phyloP scores from a whole-genome alignment of 2,888 invertebrate genomes.

The Acanthosepion esculentum region DNA sequence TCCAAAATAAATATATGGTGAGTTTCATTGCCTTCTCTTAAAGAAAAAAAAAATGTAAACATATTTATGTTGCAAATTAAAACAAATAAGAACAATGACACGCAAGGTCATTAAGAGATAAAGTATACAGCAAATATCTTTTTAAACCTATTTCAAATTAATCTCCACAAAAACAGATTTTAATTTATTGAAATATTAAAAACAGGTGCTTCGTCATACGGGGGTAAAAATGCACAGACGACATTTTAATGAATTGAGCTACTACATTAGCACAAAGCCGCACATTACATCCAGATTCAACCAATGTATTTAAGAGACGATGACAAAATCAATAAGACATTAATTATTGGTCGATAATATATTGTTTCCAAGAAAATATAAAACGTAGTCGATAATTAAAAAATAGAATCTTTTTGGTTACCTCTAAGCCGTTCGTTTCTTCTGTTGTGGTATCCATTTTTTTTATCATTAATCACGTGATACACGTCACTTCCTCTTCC shows the following conservation, averaged over 20 bases:
- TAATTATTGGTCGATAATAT: not conserved
- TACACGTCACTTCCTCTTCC: constrained; percentile 57
- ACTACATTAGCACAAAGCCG: not conserved
- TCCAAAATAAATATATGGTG: too few relatives aligned
- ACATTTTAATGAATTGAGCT: not conserved
- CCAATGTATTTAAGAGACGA: not conserved
- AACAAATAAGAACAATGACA: too few relatives aligned
- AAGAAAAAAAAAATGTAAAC: too few relatives aligned
- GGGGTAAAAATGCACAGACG: too few relatives aligned
- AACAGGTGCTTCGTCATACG: too few relatives aligned
- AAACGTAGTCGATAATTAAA: not conserved
- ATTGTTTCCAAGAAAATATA: not conserved
- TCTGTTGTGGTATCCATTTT: constrained; percentile 48
- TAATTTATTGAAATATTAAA: too few relatives aligned
- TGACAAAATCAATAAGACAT: not conserved
- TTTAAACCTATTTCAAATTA: too few relatives aligned
- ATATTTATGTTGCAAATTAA: too few relatives aligned
- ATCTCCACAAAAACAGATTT: too few relatives aligned
- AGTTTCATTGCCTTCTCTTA: too few relatives aligned
- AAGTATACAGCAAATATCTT: too few relatives aligned
- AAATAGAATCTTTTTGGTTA: not conserved
- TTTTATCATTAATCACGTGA: constrained; percentile 5
- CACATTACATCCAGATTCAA: not conserved
- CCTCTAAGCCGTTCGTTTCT: constrained; percentile 39
- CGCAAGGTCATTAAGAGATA: too few relatives aligned